Percentiles rank a stretch among this genome's conserved stretches.
phyloP scores from a whole-genome alignment of 2,113 vertebrate genomes.

The Poeciliopsis retropinna region DNA sequence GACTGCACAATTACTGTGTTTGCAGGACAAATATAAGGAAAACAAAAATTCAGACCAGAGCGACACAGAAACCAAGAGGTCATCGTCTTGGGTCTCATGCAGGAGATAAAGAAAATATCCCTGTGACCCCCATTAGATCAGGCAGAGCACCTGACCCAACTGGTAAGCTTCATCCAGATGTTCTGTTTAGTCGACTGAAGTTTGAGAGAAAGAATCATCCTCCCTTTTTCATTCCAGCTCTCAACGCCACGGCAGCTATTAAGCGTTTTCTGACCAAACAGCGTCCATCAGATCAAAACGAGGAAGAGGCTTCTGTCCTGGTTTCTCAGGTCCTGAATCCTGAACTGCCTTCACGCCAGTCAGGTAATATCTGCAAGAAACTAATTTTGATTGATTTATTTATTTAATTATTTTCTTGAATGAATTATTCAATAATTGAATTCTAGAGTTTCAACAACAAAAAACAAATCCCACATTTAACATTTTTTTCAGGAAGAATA shows the following conservation, averaged over 20 bases:
- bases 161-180: conserved; percentile 73
- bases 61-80: conserved; percentile 3
- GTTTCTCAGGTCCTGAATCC: conserved; percentile 84
- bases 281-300: conserved; percentile 47
- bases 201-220: neutral
- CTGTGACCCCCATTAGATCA: conserved; percentile 56
- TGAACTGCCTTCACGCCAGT: conserved; percentile 68
- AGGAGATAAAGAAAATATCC: conserved; percentile 49
- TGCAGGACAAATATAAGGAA: conserved; percentile 47
- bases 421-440: neutral
- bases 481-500: conserved; percentile 44
- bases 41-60: conserved; percentile 32
- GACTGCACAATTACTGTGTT: neutral
- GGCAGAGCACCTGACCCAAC: conserved; percentile 57
- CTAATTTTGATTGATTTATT: neutral
- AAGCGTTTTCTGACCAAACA: conserved; percentile 74
- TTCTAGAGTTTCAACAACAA: neutral
- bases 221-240: conserved; percentile 70
- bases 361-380: conserved; percentile 54
- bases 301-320: conserved; percentile 50
- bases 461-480: no score
- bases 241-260: conserved; percentile 86
- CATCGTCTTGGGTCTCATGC: conserved; percentile 5
- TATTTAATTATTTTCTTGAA: neutral
- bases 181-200: neutral